Percentiles rank a stretch among this genome's conserved stretches.
Evolutionary conservation across 2,888 invertebrate genomes (phyloP).

Genomic region (Noctuana brunneofusca): DNA sequence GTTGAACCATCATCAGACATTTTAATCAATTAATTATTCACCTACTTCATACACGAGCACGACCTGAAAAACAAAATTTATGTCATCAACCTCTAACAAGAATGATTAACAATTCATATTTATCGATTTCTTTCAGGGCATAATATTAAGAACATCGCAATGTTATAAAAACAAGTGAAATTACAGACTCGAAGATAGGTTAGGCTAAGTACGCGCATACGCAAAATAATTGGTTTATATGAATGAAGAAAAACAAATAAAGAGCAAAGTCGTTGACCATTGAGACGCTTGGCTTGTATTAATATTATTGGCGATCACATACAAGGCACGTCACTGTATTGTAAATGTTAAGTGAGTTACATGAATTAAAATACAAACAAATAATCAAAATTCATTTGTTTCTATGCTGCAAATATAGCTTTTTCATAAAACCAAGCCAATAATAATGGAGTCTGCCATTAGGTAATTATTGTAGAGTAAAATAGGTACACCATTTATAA

Average conservation of each 20-base stretch:
- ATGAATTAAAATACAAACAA: not conserved
- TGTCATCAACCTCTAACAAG: constrained; percentile 25
- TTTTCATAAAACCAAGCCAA: constrained; percentile 52
- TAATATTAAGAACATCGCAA: not conserved
- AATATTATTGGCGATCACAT: constrained; percentile 29
- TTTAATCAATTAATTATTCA: constrained; percentile 49
- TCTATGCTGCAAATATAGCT: constrained; percentile 16
- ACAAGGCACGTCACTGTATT: not conserved
- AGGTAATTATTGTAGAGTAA: constrained; percentile 43
- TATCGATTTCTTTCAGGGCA: constrained; percentile 11
- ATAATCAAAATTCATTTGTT: not conserved
- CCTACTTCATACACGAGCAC: constrained; percentile 44
- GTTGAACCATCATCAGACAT: constrained; percentile 82
- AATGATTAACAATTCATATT: constrained; percentile 23
- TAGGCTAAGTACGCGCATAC: constrained; percentile 15
- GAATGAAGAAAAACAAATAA: constrained; percentile 48
- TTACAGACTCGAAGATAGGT: not conserved
- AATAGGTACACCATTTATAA: constrained; percentile 30
- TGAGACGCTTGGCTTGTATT: constrained; percentile 47
- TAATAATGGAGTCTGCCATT: constrained; percentile 69
- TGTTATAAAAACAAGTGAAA: constrained; percentile 4
- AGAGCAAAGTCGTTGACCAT: constrained; percentile 55
- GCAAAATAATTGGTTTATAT: constrained; percentile 19
- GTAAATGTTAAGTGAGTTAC: constrained; percentile 4
- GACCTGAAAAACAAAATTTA: constrained; percentile 51